These are phyloP conservation scores for Apostichopus californicus DNA, from an alignment of 35 echinoderm and acorn worm species.

Conservation along the genomic window DNA sequence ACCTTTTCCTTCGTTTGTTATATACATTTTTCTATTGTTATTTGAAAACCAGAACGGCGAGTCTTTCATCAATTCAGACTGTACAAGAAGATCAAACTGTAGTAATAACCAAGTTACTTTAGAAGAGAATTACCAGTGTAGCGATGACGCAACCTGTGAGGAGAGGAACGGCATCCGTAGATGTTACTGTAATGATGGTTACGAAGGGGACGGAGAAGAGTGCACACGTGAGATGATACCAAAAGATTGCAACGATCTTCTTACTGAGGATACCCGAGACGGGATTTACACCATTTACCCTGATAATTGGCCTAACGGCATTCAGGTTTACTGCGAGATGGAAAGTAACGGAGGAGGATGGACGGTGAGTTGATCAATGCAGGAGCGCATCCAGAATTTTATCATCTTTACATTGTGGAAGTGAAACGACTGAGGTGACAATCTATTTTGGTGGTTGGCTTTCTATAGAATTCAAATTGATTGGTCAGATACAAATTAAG, in stretches of 20 bases:
- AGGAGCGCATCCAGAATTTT: too few species aligned
- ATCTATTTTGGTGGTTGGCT: too few species aligned
- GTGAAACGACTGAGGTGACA: too few species aligned
- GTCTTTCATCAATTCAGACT: background rate
- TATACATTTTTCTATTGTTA: background rate
- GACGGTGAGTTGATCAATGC: background rate
- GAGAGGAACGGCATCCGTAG: background rate
- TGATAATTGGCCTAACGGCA: background rate
- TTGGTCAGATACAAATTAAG: too few species aligned
- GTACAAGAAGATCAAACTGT: constrained; percentile 1
- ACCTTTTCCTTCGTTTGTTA: background rate
- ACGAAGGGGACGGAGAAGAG: background rate
- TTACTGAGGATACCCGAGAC: background rate
- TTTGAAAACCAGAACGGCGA: background rate
- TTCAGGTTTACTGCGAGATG: constrained; percentile 2
- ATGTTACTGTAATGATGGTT: background rate
- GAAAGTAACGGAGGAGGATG: constrained; percentile 1
- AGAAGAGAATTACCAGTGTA: background rate
- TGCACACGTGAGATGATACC: background rate
- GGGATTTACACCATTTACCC: background rate
- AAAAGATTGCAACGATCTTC: background rate
- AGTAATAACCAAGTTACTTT: background rate
- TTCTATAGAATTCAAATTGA: too few species aligned
- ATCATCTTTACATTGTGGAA: too few species aligned
- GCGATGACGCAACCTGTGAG: constrained; percentile 3